These are phyloP conservation scores for Micrasema longulum DNA, from an alignment of 1,140 invertebrate species.

Conservation along the genomic window DNA sequence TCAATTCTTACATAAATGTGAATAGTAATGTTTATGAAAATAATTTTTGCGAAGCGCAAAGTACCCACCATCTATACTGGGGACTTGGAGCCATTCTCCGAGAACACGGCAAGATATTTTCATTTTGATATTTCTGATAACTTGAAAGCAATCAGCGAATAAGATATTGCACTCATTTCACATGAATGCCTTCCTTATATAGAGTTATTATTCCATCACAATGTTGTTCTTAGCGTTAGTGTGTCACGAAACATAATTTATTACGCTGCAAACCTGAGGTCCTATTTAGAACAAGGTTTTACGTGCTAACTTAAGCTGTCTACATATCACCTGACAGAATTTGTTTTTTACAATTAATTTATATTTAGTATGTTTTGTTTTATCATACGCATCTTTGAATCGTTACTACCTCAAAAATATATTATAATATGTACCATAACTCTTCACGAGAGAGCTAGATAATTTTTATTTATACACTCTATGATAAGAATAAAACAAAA, in stretches of 20 bases:
- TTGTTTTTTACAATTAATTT: too few relatives aligned
- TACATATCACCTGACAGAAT: too few relatives aligned
- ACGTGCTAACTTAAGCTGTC: too few relatives aligned
- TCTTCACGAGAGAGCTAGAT: too few relatives aligned
- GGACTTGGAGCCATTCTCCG: slow-evolving; percentile 75
- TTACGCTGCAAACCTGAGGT: too few relatives aligned
- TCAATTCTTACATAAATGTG: slow-evolving; percentile 29
- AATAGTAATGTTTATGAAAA: slow-evolving; percentile 9
- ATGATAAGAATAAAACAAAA: too few relatives aligned
- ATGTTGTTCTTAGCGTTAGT: slow-evolving; percentile 5
- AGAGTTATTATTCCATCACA: slow-evolving; percentile 14
- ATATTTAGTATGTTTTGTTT: too few relatives aligned
- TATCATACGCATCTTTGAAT: too few relatives aligned
- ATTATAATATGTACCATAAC: too few relatives aligned
- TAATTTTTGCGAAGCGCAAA: slow-evolving; percentile 51
- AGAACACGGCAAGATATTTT: slow-evolving; percentile 73
- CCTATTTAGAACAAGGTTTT: too few relatives aligned
- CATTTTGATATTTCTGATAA: slow-evolving; percentile 61
- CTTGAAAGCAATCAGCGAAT: slow-evolving; percentile 6
- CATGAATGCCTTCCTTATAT: slow-evolving; percentile 9
- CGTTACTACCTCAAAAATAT: too few relatives aligned
- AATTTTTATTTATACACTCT: too few relatives aligned
- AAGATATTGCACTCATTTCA: neutral
- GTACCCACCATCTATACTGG: slow-evolving; percentile 68
- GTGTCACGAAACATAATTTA: slow-evolving; percentile 18